These are phyloP conservation scores for Actenoides hombroni DNA, from an alignment of 2,113 vertebrate species.

Conservation along the genomic window DNA sequence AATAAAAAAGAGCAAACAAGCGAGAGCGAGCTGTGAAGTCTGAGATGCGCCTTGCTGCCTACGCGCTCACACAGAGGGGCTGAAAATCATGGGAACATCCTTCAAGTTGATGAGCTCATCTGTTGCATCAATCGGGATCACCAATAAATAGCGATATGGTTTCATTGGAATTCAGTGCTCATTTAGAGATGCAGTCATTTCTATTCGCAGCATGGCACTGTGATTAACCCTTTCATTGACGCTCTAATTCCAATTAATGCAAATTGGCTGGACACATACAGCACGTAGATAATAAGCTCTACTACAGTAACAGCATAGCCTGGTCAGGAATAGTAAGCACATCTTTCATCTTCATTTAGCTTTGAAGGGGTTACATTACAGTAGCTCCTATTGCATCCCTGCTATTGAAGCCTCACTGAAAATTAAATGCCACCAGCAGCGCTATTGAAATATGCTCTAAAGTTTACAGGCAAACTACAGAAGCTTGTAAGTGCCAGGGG, in stretches of 20 bases:
- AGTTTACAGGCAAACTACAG: slow-evolving; percentile 51
- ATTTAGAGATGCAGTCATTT: not conserved
- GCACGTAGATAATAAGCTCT: not conserved
- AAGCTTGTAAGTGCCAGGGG: slow-evolving; percentile 42
- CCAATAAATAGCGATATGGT: not conserved
- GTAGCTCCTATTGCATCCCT: not conserved
- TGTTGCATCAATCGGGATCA: not conserved
- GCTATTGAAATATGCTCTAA: slow-evolving; percentile 41
- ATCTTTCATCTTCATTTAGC: slow-evolving; percentile 36
- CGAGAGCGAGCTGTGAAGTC: not conserved
- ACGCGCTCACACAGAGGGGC: not conserved
- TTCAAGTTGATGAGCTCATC: slow-evolving; percentile 38
- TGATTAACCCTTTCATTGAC: slow-evolving; percentile 41
- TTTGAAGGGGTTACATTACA: slow-evolving; percentile 36
- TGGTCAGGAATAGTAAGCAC: not conserved
- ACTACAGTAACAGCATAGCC: not conserved
- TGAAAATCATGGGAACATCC: not conserved
- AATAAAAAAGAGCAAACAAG: slow-evolving; percentile 24
- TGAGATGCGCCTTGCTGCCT: not conserved
- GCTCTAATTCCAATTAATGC: slow-evolving; percentile 3
- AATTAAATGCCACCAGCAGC: slow-evolving; percentile 59
- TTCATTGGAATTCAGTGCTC: slow-evolving; percentile 16
- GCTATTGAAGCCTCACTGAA: slow-evolving; percentile 2
- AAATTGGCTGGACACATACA: not conserved
- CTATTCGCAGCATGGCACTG: not conserved